Base-by-base conservation (phyloP, 2,113 vertebrate genomes). In the Xenopus borealis region DNA sequence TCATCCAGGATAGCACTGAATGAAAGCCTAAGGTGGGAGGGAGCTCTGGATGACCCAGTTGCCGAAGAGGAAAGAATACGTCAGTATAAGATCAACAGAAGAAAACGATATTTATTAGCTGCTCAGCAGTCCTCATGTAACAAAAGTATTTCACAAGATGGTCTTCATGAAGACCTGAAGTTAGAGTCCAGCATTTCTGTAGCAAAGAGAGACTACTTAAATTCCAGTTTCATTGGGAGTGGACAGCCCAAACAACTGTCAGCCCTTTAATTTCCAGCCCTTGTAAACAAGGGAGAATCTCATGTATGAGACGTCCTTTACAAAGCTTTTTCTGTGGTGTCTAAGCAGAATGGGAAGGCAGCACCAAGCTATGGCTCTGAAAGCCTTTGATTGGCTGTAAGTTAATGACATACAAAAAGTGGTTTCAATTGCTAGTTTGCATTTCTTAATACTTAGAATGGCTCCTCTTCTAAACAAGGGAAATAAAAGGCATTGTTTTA, bases 1-100 rank as follows among this genome's bases (percentile, higher is more conserved):
- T 2, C 57, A 11, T 62, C 66, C 0, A 0, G 33, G 0, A 23
- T 79, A 71, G 58, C 66, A 18, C 78, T 80, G 0, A 85, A 85
- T 0, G 83, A 93, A 66, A 95, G 91, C 59, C 89, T 97, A 66
- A 85, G 93, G 3, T 96, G 96, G 96, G 93, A 94, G 0, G 92
- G 94, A 30, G 62, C 83, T 45, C 87, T 94, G 45, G 79, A 92
- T 0, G 94, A 96, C 79, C 91, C 94, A 0, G 65, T 58, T 66
- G 94, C 91, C 0, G 95, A 97, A 76, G 86, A 89, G 47, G 86
- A 92, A 68, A 89, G 94, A 79, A 85, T 95, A 75, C 50, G 77
- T 14, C 13, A 89, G 44, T 96, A 92, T 8, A 92, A 89, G 76
- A 62, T 78, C 61, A 93, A 93, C 80, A 86, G 95, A 13, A 89